These are phyloP conservation scores for Acleris holmiana DNA, from an alignment of 2,888 invertebrate species.

Conservation along the genomic window DNA sequence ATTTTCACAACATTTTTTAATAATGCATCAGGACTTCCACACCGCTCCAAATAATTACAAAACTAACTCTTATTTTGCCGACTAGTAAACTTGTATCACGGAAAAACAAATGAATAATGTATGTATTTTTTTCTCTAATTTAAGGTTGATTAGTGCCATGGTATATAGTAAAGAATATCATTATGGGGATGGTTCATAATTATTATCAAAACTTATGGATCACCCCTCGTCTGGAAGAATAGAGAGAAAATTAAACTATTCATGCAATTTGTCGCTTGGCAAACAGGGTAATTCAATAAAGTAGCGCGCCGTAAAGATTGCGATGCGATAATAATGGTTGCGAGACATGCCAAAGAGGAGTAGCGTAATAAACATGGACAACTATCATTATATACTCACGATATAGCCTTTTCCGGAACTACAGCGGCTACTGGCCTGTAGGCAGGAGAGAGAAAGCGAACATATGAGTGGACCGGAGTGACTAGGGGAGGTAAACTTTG, in stretches of 20 bases:
- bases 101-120: no score
- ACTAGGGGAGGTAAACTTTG: conserved; percentile 67
- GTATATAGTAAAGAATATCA: no score
- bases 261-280: conserved; percentile 26
- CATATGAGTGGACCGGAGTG: conserved; percentile 80
- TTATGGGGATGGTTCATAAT: no score
- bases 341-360: conserved; percentile 56
- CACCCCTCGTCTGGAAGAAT: no score
- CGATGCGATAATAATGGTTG: conserved; percentile 46
- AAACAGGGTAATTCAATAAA: conserved; percentile 33
- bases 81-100: no score
- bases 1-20: no score
- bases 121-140: no score
- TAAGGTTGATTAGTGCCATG: no score
- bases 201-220: no score
- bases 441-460: conserved; percentile 85
- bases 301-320: conserved; percentile 29
- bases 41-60: no score
- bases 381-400: conserved; percentile 90
- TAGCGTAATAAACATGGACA: conserved; percentile 65
- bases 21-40: no score
- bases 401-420: conserved; percentile 97
- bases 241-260: conserved; percentile 12
- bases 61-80: no score
- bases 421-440: conserved; percentile 95